phyloP scores from a whole-genome alignment of 1,140 invertebrate species.

The Ceratosolen fusciceps region DNA sequence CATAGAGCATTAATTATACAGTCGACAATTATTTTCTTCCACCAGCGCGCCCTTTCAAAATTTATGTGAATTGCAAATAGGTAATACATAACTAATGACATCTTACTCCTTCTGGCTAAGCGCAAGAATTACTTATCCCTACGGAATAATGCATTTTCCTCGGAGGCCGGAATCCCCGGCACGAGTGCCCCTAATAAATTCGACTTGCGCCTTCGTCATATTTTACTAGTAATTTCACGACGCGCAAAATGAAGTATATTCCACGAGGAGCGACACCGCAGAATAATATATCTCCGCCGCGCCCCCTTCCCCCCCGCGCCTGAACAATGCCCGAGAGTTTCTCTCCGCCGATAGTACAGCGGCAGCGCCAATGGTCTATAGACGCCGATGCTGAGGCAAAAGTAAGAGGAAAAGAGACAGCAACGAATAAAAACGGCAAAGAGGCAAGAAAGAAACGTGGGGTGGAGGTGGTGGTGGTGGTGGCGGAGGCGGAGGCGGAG shows the following conservation, averaged over 20 bases:
- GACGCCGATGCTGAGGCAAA: background rate
- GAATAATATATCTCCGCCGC: background rate
- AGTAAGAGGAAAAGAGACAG: no score
- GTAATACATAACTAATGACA: conserved; percentile 16
- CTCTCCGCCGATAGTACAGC: background rate
- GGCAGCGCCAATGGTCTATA: background rate
- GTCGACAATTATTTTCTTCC: conserved; percentile 6
- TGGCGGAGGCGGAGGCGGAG: background rate
- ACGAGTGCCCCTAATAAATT: background rate
- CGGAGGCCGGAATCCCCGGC: background rate
- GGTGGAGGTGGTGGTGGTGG: no score
- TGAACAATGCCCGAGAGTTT: background rate
- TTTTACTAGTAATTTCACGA: background rate
- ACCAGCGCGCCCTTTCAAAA: background rate
- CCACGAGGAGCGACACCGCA: background rate
- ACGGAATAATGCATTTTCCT: background rate
- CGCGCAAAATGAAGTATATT: background rate
- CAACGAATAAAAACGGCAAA: no score
- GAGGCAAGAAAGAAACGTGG: no score
- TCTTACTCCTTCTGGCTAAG: background rate
- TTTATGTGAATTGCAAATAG: conserved; percentile 20
- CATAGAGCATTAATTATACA: conserved; percentile 12
- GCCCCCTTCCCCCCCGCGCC: background rate
- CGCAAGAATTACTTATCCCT: conserved; percentile 4
- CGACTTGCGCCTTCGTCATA: background rate